phyloP scores from a whole-genome alignment of 1,140 invertebrate genomes.

The Hyposmocoma kahamanoa region DNA sequence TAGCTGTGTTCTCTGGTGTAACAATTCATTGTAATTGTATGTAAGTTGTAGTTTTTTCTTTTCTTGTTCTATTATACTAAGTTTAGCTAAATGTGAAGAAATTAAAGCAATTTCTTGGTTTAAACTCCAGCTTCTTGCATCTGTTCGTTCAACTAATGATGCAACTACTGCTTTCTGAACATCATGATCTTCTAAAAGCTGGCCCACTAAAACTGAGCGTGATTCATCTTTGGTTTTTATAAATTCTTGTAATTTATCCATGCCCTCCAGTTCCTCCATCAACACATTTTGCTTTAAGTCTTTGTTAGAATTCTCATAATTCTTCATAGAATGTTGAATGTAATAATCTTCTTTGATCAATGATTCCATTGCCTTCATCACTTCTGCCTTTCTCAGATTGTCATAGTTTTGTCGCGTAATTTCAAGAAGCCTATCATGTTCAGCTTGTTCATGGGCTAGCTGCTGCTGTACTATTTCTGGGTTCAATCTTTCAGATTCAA shows the following conservation, averaged over 20 bases:
- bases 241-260: slow-evolving; percentile 75
- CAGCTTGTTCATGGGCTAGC: slow-evolving; percentile 77
- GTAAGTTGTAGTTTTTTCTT: slow-evolving; percentile 79
- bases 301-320: slow-evolving; percentile 76
- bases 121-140: slow-evolving; percentile 83
- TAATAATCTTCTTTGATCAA: slow-evolving; percentile 78
- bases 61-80: slow-evolving; percentile 85
- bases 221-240: slow-evolving; percentile 77
- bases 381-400: slow-evolving; percentile 70
- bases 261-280: slow-evolving; percentile 70
- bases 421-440: slow-evolving; percentile 76
- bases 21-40: slow-evolving; percentile 82
- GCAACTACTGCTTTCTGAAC: slow-evolving; percentile 84
- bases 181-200: slow-evolving; percentile 79
- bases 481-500: slow-evolving; percentile 74
- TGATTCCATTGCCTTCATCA: slow-evolving; percentile 79
- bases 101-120: slow-evolving; percentile 86
- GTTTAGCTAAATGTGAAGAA: slow-evolving; percentile 81
- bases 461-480: slow-evolving; percentile 76
- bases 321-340: slow-evolving; percentile 73
- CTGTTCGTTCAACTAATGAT: slow-evolving; percentile 81
- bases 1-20: slow-evolving; percentile 81
- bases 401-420: slow-evolving; percentile 72
- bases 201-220: slow-evolving; percentile 74
- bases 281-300: slow-evolving; percentile 75